Evolutionary conservation across 2,113 vertebrate species (phyloP).

Genomic region (Pholis gunnellus): DNA sequence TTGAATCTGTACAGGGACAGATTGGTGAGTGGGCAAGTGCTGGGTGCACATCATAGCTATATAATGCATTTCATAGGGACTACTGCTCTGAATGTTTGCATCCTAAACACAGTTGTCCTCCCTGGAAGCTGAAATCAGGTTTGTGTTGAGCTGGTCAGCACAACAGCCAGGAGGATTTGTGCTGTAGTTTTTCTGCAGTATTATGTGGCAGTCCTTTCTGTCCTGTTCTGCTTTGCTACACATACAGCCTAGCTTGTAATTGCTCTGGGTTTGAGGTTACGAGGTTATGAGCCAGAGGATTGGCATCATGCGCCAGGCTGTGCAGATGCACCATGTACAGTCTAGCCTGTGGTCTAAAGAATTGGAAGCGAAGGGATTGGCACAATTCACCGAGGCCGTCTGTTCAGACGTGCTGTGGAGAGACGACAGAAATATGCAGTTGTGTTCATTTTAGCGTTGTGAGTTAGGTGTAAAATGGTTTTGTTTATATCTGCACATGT

Average conservation of each 20-base stretch:
- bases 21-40: constrained; percentile 2
- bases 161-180: constrained; percentile 22
- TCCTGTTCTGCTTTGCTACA: constrained; percentile 42
- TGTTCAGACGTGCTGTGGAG: constrained; percentile 35
- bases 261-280: constrained; percentile 64
- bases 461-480: constrained; percentile 29
- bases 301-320: constrained; percentile 59
- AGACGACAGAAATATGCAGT: constrained; percentile 21
- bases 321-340: constrained; percentile 61
- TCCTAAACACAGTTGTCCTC: constrained; percentile 4
- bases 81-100: constrained; percentile 30
- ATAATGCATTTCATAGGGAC: constrained; percentile 28
- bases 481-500: constrained; percentile 14
- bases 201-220: constrained; percentile 25
- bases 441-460: constrained; percentile 51
- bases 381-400: constrained; percentile 30
- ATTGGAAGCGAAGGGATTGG: constrained; percentile 59
- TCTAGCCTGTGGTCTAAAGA: constrained; percentile 69
- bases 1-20: not conserved
- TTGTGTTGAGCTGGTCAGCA: constrained; percentile 2
- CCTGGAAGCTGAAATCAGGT: constrained; percentile 39
- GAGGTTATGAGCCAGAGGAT: constrained; percentile 62
- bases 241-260: constrained; percentile 58
- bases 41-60: constrained; percentile 3
- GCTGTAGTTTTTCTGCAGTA: constrained; percentile 39